Conservation (phyloP, 2,888 invertebrate genomes). For the Cyaniris semiargus region DNA sequence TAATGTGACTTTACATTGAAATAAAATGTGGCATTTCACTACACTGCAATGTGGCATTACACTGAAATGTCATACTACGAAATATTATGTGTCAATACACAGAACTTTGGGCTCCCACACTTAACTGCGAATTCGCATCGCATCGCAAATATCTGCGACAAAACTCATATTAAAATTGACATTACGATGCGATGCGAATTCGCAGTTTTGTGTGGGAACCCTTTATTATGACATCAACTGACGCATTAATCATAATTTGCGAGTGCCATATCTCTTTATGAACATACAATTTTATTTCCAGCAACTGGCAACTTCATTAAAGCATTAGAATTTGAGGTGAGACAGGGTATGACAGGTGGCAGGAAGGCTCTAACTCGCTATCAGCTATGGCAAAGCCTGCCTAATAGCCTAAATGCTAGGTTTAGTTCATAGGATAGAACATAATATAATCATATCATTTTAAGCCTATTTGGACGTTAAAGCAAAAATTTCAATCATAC, state of each 20-base stretch:
- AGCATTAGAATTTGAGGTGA: conserved; percentile 22
- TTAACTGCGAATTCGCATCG: too few relatives aligned
- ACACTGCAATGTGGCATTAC: not conserved
- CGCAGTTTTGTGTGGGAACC: too few relatives aligned
- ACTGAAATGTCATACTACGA: not conserved
- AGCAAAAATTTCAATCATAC: not conserved
- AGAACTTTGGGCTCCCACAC: not conserved
- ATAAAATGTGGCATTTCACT: not conserved
- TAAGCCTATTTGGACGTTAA: not conserved
- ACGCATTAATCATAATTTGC: too few relatives aligned
- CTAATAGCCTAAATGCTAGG: conserved; percentile 13
- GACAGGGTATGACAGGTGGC: not conserved
- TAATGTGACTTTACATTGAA: not conserved
- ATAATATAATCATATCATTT: not conserved
- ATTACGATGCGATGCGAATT: too few relatives aligned
- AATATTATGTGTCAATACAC: not conserved
- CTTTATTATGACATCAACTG: too few relatives aligned
- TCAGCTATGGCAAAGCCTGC: conserved; percentile 10
- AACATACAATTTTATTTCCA: conserved; percentile 1
- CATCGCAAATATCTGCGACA: too few relatives aligned
- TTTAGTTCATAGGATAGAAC: not conserved
- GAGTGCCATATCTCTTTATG: not conserved
- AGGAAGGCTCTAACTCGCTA: conserved; percentile 8
- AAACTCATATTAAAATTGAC: too few relatives aligned
- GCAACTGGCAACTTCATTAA: conserved; percentile 8